phyloP scores from a whole-genome alignment of 2,113 vertebrate species.

The Muntiacus reevesi region DNA sequence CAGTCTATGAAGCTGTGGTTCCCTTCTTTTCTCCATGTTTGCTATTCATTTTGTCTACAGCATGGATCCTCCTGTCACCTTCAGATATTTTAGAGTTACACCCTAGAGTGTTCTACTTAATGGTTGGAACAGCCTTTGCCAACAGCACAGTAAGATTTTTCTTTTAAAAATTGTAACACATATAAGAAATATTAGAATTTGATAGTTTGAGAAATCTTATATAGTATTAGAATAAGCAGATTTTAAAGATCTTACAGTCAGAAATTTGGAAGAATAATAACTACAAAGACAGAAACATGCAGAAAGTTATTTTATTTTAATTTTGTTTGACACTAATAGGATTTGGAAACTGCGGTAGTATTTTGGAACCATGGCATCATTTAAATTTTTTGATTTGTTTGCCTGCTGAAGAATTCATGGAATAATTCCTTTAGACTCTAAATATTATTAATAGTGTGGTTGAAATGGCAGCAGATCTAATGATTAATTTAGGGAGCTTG shows the following conservation, averaged over 20 bases:
- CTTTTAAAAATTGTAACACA: background rate
- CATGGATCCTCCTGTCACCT: slow-evolving; percentile 90
- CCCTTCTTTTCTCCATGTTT: slow-evolving; percentile 93
- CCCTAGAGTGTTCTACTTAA: slow-evolving; percentile 94
- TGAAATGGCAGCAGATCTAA: background rate
- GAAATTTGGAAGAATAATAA: slow-evolving; percentile 15
- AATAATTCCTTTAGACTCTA: background rate
- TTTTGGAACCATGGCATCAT: background rate
- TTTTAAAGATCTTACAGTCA: background rate
- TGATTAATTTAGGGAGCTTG: background rate
- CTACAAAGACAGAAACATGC: background rate
- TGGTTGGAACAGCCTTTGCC: slow-evolving; percentile 97
- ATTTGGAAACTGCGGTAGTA: background rate
- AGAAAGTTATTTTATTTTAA: background rate
- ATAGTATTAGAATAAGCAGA: background rate
- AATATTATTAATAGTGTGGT: background rate
- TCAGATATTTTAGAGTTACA: slow-evolving; percentile 88
- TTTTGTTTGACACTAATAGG: background rate
- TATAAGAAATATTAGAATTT: background rate
- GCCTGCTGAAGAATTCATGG: background rate
- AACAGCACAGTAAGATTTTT: slow-evolving; percentile 92
- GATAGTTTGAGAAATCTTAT: background rate
- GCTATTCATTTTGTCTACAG: slow-evolving; percentile 91
- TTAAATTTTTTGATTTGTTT: background rate
- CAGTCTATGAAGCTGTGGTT: slow-evolving; percentile 90